phyloP scores from a whole-genome alignment of 2,113 vertebrate genomes.

The Pipra filicauda region DNA sequence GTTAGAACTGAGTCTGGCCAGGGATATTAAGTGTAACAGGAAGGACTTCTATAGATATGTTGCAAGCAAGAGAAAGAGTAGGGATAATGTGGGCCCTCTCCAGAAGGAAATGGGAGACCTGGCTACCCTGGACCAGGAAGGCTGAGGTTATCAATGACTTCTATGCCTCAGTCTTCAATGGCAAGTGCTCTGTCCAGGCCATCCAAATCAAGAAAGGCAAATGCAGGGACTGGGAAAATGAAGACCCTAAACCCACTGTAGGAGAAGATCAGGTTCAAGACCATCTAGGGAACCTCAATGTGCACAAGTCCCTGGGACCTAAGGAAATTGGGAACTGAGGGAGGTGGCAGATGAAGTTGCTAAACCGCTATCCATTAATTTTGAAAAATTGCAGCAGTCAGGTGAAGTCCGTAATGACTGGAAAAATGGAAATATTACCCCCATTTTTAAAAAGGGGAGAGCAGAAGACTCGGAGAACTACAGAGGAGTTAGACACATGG shows the following conservation, averaged over 20 bases:
- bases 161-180: not conserved
- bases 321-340: not conserved
- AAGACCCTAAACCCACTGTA: not conserved
- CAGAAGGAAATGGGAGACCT: not conserved
- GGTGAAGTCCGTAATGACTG: not conserved
- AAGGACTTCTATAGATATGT: not conserved
- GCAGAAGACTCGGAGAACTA: not conserved
- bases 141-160: not conserved
- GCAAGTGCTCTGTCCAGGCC: not conserved
- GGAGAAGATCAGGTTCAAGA: not conserved
- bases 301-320: not conserved
- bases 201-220: not conserved
- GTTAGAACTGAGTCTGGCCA: not conserved
- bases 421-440: not conserved
- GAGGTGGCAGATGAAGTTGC: not conserved
- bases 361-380: not conserved
- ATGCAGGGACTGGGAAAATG: not conserved
- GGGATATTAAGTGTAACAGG: not conserved
- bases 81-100: not conserved
- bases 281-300: not conserved
- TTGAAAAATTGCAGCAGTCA: not conserved
- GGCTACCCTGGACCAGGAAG: not conserved
- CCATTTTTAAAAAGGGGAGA: not conserved
- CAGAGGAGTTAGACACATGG: not conserved
- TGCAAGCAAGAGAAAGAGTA: not conserved